Conservation (phyloP, 2,888 invertebrate genomes). For the Coleophora deauratella region DNA sequence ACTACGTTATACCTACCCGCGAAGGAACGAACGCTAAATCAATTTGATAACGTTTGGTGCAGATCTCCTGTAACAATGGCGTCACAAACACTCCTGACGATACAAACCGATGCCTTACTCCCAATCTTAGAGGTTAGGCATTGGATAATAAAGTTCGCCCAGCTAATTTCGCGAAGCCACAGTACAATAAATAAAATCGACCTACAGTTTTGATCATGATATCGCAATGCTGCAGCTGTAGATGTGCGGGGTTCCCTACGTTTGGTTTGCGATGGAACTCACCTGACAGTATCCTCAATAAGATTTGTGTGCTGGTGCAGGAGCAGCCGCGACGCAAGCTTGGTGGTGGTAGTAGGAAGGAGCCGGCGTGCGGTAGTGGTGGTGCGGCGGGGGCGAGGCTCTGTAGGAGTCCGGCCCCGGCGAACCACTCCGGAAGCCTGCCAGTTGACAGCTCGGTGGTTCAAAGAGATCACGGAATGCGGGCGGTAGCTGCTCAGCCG, state of each 20-base stretch:
- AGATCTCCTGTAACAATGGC: conserved; percentile 70
- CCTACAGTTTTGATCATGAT: not conserved
- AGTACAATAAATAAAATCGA: conserved; percentile 15
- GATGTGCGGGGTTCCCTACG: too few relatives aligned
- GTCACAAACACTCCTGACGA: conserved; percentile 37
- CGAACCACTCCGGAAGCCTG: conserved; percentile 65
- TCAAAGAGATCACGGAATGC: conserved; percentile 66
- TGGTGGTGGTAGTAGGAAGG: conserved; percentile 74
- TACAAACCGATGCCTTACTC: conserved; percentile 32
- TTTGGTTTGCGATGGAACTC: too few relatives aligned
- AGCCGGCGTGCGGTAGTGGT: conserved; percentile 63
- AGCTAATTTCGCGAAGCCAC: conserved; percentile 53
- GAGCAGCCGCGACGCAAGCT: conserved; percentile 73
- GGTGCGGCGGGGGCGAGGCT: conserved; percentile 59
- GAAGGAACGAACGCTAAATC: conserved; percentile 68
- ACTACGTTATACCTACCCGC: conserved; percentile 68
- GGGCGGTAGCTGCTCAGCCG: conserved; percentile 57
- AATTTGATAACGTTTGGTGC: conserved; percentile 64
- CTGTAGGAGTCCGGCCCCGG: conserved; percentile 57
- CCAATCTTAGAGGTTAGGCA: conserved; percentile 33
- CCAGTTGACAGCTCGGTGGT: conserved; percentile 67
- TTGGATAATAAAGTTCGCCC: conserved; percentile 44
- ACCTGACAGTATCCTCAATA: conserved; percentile 64
- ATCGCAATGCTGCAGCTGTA: not conserved
- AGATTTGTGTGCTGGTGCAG: conserved; percentile 64